Conservation (phyloP, 1,140 invertebrate genomes). For the Varroa destructor region DNA sequence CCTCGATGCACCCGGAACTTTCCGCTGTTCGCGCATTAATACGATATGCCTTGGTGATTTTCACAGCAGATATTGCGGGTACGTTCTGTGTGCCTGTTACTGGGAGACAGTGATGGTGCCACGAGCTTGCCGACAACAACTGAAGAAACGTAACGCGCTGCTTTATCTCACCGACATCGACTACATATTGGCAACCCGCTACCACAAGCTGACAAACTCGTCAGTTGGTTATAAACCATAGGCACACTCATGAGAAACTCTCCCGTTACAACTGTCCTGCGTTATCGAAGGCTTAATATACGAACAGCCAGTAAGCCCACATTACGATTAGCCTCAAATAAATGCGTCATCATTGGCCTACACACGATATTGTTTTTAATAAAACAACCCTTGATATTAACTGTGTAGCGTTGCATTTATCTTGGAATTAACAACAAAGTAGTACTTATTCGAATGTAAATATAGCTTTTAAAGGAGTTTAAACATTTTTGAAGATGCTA, state of each 20-base stretch:
- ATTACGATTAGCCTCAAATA: conserved; percentile 11
- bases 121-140: too few relatives aligned
- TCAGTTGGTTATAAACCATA: background rate
- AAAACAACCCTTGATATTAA: too few relatives aligned
- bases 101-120: too few relatives aligned
- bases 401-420: too few relatives aligned
- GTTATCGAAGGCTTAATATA: background rate
- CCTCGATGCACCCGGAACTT: background rate
- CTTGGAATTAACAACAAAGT: too few relatives aligned
- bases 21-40: conserved; percentile 11
- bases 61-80: background rate
- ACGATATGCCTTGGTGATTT: conserved; percentile 21
- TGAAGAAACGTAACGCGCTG: conserved; percentile 3
- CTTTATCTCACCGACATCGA: conserved; percentile 28
- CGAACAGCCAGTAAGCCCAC: background rate
- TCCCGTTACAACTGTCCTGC: background rate
- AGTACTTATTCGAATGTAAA: too few relatives aligned
- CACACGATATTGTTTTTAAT: background rate
- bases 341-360: conserved; percentile 23
- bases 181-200: background rate
- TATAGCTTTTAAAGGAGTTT: too few relatives aligned
- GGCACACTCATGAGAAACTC: background rate
- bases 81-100: too few relatives aligned
- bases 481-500: too few relatives aligned
- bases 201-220: background rate